Percentiles rank a stretch among this genome's conserved stretches.
Conservation (phyloP, 2,888 invertebrate genomes). For the Eledone cirrhosa region DNA sequence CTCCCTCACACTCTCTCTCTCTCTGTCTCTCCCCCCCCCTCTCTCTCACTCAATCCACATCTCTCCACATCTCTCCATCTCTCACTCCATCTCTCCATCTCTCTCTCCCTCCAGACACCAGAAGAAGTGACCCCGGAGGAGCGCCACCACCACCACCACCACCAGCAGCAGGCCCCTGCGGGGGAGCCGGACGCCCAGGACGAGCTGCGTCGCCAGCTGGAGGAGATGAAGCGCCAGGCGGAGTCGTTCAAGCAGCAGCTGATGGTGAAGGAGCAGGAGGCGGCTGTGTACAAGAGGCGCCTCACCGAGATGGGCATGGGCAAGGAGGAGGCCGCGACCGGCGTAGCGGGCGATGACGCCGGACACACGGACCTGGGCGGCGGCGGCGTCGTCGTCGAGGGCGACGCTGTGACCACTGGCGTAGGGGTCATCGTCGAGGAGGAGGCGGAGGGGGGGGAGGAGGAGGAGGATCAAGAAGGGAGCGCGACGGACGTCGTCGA, state of each 20-base stretch:
- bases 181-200: conserved; percentile 43
- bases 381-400: background rate
- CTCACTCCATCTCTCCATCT: background rate
- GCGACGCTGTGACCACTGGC: background rate
- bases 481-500: no score
- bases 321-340: background rate
- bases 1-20: background rate
- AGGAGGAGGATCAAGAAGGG: no score
- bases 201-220: conserved; percentile 49
- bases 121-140: background rate
- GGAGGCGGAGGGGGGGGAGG: background rate
- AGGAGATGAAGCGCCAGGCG: conserved; percentile 55
- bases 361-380: background rate
- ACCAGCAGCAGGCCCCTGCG: conserved; percentile 1
- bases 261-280: conserved; percentile 54
- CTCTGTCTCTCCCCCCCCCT: background rate
- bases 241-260: conserved; percentile 57
- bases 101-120: background rate
- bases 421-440: background rate
- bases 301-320: conserved; percentile 40
- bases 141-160: background rate
- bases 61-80: background rate
- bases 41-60: background rate
- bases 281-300: conserved; percentile 56
- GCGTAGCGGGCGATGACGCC: background rate